Evolutionary conservation across 2,797 vertebrate species (phyloP).

Genomic region (Staurois parvus): DNA sequence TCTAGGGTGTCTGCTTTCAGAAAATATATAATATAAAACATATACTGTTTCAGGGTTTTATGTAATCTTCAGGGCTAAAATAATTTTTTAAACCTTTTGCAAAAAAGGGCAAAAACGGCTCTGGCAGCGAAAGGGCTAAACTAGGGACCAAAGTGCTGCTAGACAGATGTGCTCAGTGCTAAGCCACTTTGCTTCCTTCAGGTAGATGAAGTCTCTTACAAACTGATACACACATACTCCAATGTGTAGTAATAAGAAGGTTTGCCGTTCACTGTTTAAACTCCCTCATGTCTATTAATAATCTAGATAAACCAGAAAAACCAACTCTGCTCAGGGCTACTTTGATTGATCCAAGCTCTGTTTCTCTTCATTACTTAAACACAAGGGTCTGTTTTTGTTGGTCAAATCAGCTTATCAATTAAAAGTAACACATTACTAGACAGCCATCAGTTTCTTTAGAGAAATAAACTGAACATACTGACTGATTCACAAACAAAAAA

Average conservation of each 20-base stretch:
- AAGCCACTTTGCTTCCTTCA: background rate
- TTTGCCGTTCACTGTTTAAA: constrained; percentile 5
- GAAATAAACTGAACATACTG: too few relatives aligned
- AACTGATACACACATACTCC: background rate
- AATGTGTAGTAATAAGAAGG: background rate
- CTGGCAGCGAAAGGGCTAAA: too few relatives aligned
- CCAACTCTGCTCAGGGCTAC: background rate
- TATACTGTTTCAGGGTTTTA: too few relatives aligned
- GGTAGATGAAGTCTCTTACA: background rate
- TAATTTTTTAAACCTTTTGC: too few relatives aligned
- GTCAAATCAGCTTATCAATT: background rate
- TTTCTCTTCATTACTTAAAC: background rate
- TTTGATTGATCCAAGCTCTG: background rate
- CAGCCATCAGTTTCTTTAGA: too few relatives aligned
- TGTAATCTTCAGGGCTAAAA: too few relatives aligned
- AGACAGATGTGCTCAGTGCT: too few relatives aligned
- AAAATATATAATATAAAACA: too few relatives aligned
- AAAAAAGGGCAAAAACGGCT: too few relatives aligned
- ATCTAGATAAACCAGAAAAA: constrained; percentile 24
- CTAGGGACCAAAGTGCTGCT: too few relatives aligned
- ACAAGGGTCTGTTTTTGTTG: background rate
- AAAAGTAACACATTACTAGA: background rate
- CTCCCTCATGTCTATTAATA: background rate
- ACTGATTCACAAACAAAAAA: too few relatives aligned
- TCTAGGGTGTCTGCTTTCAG: too few relatives aligned